A percentile compares a stretch with the other conserved stretches of the same genome.
These are phyloP conservation scores for Catocala nupta DNA, from an alignment of 2,888 invertebrate genomes.

Conservation along the genomic window DNA sequence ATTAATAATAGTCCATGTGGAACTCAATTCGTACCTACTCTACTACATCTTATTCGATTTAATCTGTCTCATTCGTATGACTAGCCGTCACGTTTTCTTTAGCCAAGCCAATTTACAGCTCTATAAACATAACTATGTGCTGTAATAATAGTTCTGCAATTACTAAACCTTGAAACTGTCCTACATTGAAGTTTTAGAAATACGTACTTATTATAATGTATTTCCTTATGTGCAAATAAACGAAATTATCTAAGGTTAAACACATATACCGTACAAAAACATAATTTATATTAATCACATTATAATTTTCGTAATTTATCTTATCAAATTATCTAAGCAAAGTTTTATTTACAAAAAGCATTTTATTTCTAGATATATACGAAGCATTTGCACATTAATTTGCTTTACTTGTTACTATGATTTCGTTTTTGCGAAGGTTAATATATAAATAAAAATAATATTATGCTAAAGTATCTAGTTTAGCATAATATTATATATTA, in stretches of 20 bases:
- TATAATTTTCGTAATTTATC: slow-evolving; percentile 28
- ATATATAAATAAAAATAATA: not conserved
- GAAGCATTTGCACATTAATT: not conserved
- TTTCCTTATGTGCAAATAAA: slow-evolving; percentile 45
- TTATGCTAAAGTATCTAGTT: not conserved
- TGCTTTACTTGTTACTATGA: not conserved
- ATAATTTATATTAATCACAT: slow-evolving; percentile 23
- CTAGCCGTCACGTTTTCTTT: slow-evolving; percentile 13
- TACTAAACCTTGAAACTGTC: slow-evolving; percentile 48
- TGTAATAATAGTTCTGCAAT: slow-evolving; percentile 34
- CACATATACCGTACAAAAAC: slow-evolving; percentile 16
- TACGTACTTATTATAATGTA: slow-evolving; percentile 27
- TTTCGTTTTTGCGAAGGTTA: not conserved
- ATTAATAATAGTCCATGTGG: not conserved
- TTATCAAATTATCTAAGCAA: slow-evolving; percentile 27
- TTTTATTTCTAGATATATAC: not conserved
- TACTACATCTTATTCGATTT: not conserved
- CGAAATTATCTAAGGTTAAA: slow-evolving; percentile 37
- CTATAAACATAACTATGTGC: slow-evolving; percentile 23
- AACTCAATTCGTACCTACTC: not conserved
- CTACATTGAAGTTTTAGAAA: slow-evolving; percentile 42
- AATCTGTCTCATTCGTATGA: not conserved
- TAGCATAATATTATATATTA: not conserved
- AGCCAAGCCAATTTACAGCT: slow-evolving; percentile 16
- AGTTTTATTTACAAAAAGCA: slow-evolving; percentile 11